Evolutionary conservation across 2,888 invertebrate species (phyloP), one percentile per base, ranked within the genome.

Genomic region (Endomychus coccineus): DNA sequence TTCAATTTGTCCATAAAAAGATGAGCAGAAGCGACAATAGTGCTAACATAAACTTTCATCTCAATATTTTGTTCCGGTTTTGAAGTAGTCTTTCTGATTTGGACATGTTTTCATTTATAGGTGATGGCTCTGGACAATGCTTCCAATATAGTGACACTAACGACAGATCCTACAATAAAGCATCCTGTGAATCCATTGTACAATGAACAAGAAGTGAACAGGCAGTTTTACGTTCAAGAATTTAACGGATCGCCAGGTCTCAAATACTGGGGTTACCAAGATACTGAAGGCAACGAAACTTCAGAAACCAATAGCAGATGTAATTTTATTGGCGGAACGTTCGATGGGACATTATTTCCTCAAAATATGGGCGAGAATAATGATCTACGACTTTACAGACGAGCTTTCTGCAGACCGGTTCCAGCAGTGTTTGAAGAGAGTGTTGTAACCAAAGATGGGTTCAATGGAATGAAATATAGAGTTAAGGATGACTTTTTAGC

Each of bases 281-380:
- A 56, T 45, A 4, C 48, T 51, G 38, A 44, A 9, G 44, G 46
- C 3, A 50, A 57, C 15, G 49, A 54, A 19, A 50, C 48, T 0
- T 13, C 23, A n/a, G 34, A 37, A 32, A 36, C 69, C 22, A 70
- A 80, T 35, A 67, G 73, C 0, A 65, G 61, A 24, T 88, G 88
- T 61, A 83, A 83, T 56, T 68, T 72, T 2, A 68, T 87, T 10
- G 71, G 71, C 45, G 80, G 84, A 11, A 58, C 73, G 0, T 81
- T 77, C 44, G 88, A 88, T 58, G 88, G 85, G 1, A 71, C 80
- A 0, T 59, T 78, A 1, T 86, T 83, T 50, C 83, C 86, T 0
- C 63, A 72, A 1, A 66, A 74, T 28, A 52, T 89, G 33, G 60
- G 63, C 3, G 62, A 68, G 14, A 68, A 74, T 36, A 65, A 68